Evolutionary conservation across 1,140 invertebrate genomes (phyloP), one percentile per base, ranked within the genome.

Genomic region (Zaprionus ornatus): DNA sequence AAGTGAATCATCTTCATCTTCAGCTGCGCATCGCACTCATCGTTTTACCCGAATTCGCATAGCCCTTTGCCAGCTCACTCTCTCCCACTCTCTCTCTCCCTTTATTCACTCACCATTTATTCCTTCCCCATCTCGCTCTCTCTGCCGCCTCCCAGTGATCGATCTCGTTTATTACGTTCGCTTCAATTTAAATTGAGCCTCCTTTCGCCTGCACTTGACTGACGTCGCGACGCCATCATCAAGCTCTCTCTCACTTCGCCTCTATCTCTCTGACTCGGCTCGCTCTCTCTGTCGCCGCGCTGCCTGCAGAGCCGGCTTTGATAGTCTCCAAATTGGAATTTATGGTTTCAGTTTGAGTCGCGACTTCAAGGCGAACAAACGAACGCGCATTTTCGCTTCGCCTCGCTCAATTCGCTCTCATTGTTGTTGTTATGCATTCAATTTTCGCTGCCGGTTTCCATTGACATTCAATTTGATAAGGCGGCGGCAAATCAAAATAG

Each of bases 391-490:
- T 48, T 79, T 77, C 64, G 79, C 61, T 63, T 52, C 63, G 50
- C 32, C 55, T 75, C 52, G 61, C 19, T 17, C 15, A 61, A 42
- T 66, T 67, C 12, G 48, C 45, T 56, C 21, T 32, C 40, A 37
- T 65, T 70, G 23, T 55, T 75, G 48, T 57, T 67, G 62, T 55
- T 79, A 67, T 80, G 77, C 75, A 74, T 79, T 87, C 76, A 87
- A 17, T 74, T 54, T 64, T 42, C 57, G 74, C 59, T 74, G 74
- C 69, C 69, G 74, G 79, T 61, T 74, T 70, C 74, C 79, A 79
- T 79, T 86, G 79, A 86, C 76, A 87, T 84, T 84, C 79, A 80
- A 78, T 78, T 84, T 88, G 81, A 88, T 88, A 88, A 87, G 40
- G 40, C n/a, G 37, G 74, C 84, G 67, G 67, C 80, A 80, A 78